phyloP scores from a whole-genome alignment of 2,797 vertebrate genomes.

The Erethizon dorsatum region DNA sequence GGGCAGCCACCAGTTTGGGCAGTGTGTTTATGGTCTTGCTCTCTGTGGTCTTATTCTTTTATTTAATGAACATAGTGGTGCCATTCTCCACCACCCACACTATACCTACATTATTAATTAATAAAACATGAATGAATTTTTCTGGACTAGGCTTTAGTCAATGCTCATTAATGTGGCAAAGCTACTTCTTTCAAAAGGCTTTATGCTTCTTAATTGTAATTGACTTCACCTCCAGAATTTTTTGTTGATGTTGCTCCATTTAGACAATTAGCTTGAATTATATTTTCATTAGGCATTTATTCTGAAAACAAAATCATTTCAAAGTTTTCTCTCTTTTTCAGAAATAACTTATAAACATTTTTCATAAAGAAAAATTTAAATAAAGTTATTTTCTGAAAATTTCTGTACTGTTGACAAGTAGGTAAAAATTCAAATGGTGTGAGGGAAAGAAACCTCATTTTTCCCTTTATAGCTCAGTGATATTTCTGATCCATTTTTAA shows the following conservation, averaged over 20 bases:
- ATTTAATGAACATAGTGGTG: conserved; percentile 44
- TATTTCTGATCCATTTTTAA: background rate
- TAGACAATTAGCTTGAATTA: conserved; percentile 40
- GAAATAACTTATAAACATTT: conserved; percentile 55
- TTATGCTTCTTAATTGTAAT: conserved; percentile 76
- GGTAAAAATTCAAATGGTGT: background rate
- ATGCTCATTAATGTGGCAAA: conserved; percentile 66
- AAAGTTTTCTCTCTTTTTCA: conserved; percentile 48
- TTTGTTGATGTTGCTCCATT: conserved; percentile 45
- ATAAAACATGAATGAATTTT: conserved; percentile 75
- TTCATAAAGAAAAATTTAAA: background rate
- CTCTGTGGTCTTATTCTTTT: conserved; percentile 1
- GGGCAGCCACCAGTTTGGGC: background rate
- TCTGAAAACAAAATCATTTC: conserved; percentile 55
- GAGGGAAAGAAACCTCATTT: background rate
- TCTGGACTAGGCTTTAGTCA: conserved; percentile 73
- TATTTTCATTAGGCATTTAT: conserved; percentile 55
- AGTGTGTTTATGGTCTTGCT: background rate
- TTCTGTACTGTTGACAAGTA: background rate
- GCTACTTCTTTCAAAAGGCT: conserved; percentile 37
- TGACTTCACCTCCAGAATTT: conserved; percentile 60
- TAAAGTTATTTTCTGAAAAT: conserved; percentile 38
- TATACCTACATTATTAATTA: conserved; percentile 77
- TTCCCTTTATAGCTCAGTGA: background rate
- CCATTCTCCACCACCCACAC: conserved; percentile 34